Evolutionary conservation across 2,797 vertebrate species (phyloP).

Genomic region (Saxicola maurus): DNA sequence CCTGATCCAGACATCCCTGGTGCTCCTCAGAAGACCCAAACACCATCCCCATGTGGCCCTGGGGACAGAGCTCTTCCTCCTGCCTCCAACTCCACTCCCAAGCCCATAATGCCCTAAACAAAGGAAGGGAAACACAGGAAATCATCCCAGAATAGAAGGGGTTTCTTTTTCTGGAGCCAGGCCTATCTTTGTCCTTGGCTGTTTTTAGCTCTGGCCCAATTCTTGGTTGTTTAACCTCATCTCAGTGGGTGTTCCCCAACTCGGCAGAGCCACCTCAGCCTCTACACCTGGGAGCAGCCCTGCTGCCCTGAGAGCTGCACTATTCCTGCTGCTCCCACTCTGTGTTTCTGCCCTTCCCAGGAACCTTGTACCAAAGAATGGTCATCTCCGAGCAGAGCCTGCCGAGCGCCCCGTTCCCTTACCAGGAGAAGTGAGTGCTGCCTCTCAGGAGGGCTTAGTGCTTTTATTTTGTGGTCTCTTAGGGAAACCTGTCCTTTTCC

Average conservation of each 20-base stretch:
- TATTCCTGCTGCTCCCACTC: background rate
- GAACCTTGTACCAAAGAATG: conserved; percentile 84
- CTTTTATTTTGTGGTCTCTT: too few relatives aligned
- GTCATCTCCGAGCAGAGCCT: conserved; percentile 87
- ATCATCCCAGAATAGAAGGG: background rate
- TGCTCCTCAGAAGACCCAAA: background rate
- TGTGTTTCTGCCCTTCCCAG: conserved; percentile 40
- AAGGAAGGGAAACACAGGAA: conserved; percentile 45
- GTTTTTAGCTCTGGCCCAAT: background rate
- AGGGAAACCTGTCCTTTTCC: background rate
- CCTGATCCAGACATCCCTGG: accelerated
- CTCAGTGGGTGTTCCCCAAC: background rate
- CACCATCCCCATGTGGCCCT: accelerated
- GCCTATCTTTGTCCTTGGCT: background rate
- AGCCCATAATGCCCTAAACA: background rate
- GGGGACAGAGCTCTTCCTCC: background rate
- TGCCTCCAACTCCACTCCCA: accelerated
- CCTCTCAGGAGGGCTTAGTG: background rate
- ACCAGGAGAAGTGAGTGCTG: conserved; percentile 83
- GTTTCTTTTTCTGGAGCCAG: background rate
- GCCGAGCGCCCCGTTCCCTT: conserved; percentile 77
- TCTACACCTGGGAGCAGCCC: accelerated
- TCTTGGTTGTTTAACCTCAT: background rate
- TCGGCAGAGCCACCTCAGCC: background rate
- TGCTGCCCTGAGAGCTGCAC: accelerated